A percentile compares a stretch with the other conserved stretches of the same genome.
Conservation (phyloP, 2,113 vertebrate genomes). For the Misgurnus anguillicaudatus region DNA sequence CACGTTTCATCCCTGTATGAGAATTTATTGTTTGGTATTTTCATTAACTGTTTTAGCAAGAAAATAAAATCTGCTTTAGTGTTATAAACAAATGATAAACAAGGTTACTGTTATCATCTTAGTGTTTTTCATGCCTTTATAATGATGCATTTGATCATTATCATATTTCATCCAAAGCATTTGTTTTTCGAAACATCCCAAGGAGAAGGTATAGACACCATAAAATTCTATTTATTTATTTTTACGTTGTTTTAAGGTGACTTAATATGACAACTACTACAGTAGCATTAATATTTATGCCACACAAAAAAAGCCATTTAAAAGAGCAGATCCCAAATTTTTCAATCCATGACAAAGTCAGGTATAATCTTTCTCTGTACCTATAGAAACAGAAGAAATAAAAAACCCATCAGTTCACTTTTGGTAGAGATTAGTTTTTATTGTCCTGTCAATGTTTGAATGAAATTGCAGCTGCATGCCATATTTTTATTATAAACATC, state of each 20-base stretch:
- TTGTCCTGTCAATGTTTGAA: too few species aligned
- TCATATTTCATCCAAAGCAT: conserved; percentile 20
- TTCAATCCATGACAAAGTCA: too few species aligned
- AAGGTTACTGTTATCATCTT: conserved; percentile 27
- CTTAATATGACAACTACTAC: too few species aligned
- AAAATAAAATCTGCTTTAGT: conserved; percentile 24
- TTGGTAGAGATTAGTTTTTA: too few species aligned
- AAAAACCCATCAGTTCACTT: too few species aligned
- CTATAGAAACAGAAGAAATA: too few species aligned
- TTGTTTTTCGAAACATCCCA: background rate
- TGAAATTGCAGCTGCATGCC: too few species aligned
- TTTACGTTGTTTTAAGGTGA: background rate
- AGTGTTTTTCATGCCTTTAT: conserved; percentile 1
- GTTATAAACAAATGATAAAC: conserved; percentile 6
- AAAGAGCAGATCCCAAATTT: too few species aligned
- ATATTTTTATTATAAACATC: too few species aligned
- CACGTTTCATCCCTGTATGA: background rate
- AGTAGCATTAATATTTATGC: too few species aligned
- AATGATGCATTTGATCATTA: conserved; percentile 34
- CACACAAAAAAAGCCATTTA: too few species aligned
- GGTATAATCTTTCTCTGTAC: too few species aligned
- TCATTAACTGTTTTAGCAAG: conserved; percentile 13
- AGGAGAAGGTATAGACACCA: background rate
- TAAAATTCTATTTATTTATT: background rate
- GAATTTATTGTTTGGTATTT: background rate